phyloP scores from a whole-genome alignment of 2,888 invertebrate genomes.

The Agriopis marginaria region DNA sequence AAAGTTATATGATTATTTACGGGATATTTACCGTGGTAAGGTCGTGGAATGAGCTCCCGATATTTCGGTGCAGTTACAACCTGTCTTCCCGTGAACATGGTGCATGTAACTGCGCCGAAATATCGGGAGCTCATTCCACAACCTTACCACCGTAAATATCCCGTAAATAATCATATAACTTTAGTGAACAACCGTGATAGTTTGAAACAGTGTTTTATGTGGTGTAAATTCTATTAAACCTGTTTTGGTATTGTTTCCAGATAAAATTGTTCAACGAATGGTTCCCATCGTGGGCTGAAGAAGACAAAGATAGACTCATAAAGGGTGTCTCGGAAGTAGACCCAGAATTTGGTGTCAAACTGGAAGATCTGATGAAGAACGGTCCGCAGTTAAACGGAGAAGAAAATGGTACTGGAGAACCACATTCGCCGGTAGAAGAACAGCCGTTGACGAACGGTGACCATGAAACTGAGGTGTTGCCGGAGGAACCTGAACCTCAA shows the following conservation, averaged over 20 bases:
- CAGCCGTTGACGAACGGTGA: constrained; percentile 46
- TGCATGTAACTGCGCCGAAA: no score
- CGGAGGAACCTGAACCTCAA: constrained; percentile 41
- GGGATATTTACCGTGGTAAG: no score
- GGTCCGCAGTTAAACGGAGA: constrained; percentile 75
- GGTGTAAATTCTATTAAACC: background rate
- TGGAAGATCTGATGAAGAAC: constrained; percentile 80
- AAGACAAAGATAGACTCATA: constrained; percentile 90
- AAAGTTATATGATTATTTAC: no score
- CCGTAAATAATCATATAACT: no score
- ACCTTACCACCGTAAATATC: no score
- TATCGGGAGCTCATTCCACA: no score
- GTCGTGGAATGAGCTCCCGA: no score
- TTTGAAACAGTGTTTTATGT: no score
- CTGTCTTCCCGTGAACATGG: no score
- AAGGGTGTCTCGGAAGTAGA: constrained; percentile 91
- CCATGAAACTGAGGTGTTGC: constrained; percentile 43
- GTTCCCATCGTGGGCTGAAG: constrained; percentile 92
- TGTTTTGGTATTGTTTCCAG: constrained; percentile 71
- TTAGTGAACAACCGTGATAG: no score
- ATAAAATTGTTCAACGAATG: constrained; percentile 94
- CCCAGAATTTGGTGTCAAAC: constrained; percentile 89
- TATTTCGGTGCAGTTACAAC: no score
- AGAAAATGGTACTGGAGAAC: constrained; percentile 67
- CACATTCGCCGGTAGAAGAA: constrained; percentile 57